Base-by-base conservation (phyloP, 2,888 invertebrate species). In the Spatulosminthurus flaviceps region DNA sequence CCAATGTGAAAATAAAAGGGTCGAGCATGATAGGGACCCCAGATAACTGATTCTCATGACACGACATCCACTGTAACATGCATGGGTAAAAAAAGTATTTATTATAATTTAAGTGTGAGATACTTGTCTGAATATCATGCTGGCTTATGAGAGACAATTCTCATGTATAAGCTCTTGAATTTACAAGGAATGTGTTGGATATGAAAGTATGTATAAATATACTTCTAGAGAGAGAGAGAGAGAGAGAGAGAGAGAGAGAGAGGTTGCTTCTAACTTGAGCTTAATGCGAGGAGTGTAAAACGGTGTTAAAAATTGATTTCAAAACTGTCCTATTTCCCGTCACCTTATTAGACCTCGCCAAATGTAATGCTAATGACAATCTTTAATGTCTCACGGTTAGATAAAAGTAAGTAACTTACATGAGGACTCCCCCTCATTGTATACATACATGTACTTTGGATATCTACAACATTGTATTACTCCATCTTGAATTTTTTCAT, bases 281-380 rank as follows among this genome's bases (percentile, higher is more conserved):
- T 7, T 34, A 9, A 34, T 34, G 34, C 41, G 70, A 41, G 34
- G 22, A 41, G 60, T 73, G 61, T 61, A 73, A 73, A 61, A 29
- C n/a, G n/a, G 73, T 61, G 34, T 64, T 67, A 76, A 60, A 72
- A 75, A 66, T 64, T 29, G 79, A 79, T 79, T 79, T 76, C 79
- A 79, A 79, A 79, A 79, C 72, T 72, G 79, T 79, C 77, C 79
- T 77, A 79, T 79, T 79, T 79, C 79, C 79, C 79, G 79, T 79
- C 79, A 79, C 79, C 79, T 79, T 79, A 76, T 67, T 21, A 76
- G 76, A 76, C 77, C 79, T 77, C 60, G 67, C 72, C 71, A 76
- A 77, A 79, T 76, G 76, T 79, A 70, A 79, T 79, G 75, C 69
- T 70, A 79, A 75, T 79, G 51, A n/a, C 64, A 64, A 64, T 24